A percentile compares a stretch with the other conserved stretches of the same genome.
Conservation (phyloP, 2,888 invertebrate genomes). For the Gymnocheta viridis region DNA sequence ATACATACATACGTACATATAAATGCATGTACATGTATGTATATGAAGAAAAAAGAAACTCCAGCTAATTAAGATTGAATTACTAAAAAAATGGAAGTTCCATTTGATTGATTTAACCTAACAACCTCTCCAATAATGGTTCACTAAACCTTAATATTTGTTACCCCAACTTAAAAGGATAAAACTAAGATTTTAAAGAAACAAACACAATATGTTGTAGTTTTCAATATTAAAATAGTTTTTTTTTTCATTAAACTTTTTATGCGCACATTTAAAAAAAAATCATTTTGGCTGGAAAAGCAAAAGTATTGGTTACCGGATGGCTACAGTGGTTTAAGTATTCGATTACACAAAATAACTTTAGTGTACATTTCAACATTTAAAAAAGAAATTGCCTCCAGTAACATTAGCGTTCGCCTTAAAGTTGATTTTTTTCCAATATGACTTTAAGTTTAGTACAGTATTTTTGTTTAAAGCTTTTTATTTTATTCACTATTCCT, state of each 20-base stretch:
- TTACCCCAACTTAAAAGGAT: constrained; percentile 29
- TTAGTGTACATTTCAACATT: not conserved
- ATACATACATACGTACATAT: no score
- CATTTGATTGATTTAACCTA: constrained; percentile 63
- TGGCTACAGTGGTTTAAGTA: constrained; percentile 71
- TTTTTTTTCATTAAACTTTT: not conserved
- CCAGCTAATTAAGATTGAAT: constrained; percentile 56
- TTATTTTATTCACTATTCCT: constrained; percentile 46
- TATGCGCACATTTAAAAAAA: not conserved
- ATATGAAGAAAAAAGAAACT: constrained; percentile 28
- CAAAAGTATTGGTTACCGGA: constrained; percentile 66
- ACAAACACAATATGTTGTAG: constrained; percentile 64
- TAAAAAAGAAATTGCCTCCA: constrained; percentile 32
- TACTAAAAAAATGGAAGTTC: constrained; percentile 51
- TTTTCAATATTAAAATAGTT: constrained; percentile 44
- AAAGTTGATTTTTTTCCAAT: not conserved
- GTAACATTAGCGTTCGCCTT: constrained; percentile 37
- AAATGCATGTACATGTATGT: no score
- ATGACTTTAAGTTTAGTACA: constrained; percentile 39
- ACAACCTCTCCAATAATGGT: constrained; percentile 48
- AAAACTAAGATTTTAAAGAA: constrained; percentile 22
- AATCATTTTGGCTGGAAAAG: constrained; percentile 5
- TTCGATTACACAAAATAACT: constrained; percentile 67
- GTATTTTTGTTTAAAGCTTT: constrained; percentile 34
- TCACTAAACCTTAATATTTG: constrained; percentile 54